Base-by-base conservation (phyloP, 2,797 vertebrate genomes). In the Cyprinodon diabolis region DNA sequence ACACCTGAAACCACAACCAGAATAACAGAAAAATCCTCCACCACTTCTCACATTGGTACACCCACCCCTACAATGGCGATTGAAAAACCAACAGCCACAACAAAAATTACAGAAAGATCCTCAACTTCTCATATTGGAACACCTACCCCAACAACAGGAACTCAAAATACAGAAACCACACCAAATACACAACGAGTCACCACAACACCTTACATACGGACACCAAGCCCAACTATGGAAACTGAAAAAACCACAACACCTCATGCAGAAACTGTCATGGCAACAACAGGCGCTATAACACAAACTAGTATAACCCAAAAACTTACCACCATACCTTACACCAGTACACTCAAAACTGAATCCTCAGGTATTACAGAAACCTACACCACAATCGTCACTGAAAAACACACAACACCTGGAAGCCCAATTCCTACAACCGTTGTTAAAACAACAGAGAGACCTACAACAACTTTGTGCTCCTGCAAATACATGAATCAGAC, bases 401-500 rank as follows among this genome's bases (percentile, higher is more conserved):
- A 4, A 60, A 10, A 19, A 19, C 3, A 30, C 3, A 37, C 30
- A 19, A 14, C 13, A 30, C 15, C 57, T 9, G 15, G 0, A 17
- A 60, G 15, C 6, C 30, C 30, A 25, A 35, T 0, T 58, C 30
- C 15, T 4, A 35, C 30, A 19, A 60, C 57, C 17, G 19, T 2
- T 11, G 4, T 5, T 6, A 21, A 2, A 62, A 43, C 7, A 12
- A 62, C 37, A 62, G 35, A 40, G 35, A n/a, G 10, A 1, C 58
- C 69, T 21, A 66, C 10, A 17, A 90, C 87, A 73, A 86, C 82
- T 21, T 1, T 5, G 7, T 94, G 93, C 78, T 65, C 23, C 56
- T 95, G 94, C 85, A 76, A 6, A 0, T 93, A 91, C 60, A 37
- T 60, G 43, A 21, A 58, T 48, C 2, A 82, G 0, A 3, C 0